Base-by-base conservation (phyloP, 2,113 vertebrate species). In the Cnemophilus loriae region DNA sequence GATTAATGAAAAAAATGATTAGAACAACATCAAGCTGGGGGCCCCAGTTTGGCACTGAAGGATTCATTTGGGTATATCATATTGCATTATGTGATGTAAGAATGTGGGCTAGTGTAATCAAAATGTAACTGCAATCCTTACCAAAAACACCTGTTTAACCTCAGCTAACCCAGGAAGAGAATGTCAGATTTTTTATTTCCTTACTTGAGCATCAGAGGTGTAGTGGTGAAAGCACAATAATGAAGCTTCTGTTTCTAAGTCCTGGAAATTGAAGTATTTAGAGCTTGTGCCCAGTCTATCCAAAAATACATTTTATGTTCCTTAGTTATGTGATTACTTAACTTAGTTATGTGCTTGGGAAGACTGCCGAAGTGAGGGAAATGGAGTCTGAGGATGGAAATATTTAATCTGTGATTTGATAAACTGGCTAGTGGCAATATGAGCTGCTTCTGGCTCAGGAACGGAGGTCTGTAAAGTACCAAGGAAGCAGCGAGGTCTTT, bases 81-180 rank as follows among this genome's bases (percentile, higher is more conserved):
- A 12, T 97, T 98, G 95, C 94, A 27, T 89, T 91, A 55, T 91
- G 80, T 97, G 96, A 97, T 96, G 94, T 97, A 97, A 97, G 95
- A 96, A 92, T 94, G 97, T 90, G 71, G 65, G 50, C 42, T 86
- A 77, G 88, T 90, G 96, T 96, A 98, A 97, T 98, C 97, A 97
- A 96, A 98, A 96, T 91, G 92, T 97, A 98, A 96, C 94, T 93
- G 81, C 95, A 97, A 90, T 89, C 89, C 93, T 98, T 97, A 96
- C 95, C 94, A 96, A 96, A 97, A 97, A 57, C 96, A 97, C 97
- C 97, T 97, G 96, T 93, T 96, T 89, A 92, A 95, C 93, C 94
- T 97, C 96, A 95, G 84, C 95, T 93, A 96, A 97, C 92, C 90
- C 11, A 1, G 59, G 84, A 88, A 87, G 73, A 90, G 91, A 96